Base-by-base conservation (phyloP, 2,888 invertebrate species). In the Coleophora flavipennella region DNA sequence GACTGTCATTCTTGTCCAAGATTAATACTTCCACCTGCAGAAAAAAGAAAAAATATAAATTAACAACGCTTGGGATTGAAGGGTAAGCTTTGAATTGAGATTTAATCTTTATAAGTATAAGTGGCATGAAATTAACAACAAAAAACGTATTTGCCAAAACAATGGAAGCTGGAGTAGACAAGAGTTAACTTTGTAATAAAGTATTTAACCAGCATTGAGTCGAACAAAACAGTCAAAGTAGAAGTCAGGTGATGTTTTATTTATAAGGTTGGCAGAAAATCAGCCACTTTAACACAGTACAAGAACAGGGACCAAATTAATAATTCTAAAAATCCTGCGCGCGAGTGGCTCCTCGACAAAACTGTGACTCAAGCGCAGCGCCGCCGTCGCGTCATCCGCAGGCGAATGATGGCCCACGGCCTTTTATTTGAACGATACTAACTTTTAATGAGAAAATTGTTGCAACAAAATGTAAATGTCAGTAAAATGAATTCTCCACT, bases 1-100 rank as follows among this genome's bases (percentile, higher is more conserved):
- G 95, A 60, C 94, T 95, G 85, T 97, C 97, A 74, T 97, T 97
- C 77, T 92, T 93, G 81, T 97, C 97, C 68, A 93, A 73, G 38
- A 97, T 91, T 41, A 89, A 90, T 53, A 97, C 90, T 72, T 89
- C 90, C 55, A 96, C 92, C 96, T 96, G 90, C 14, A 88, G 89
- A 55, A 51, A 66, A 57, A 72, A 59, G 45, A 48, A 57, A 72
- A 59, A 46, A 48, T 13, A 11, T 8, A 2, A 33, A 29, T n/a
- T n/a, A 29, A 29, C 3, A 10, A 29, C 3, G 4, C 11, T 4
- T 29, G 8, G 3, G 29, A n/a, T 11, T 29, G 3, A 2, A 29
- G 10, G 2, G 3, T n/a, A 29, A n/a, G 4, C 29, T 10, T n/a
- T 6, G 8, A 29, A n/a, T n/a, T n/a, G 3, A 3, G 11, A 29